Conservation (phyloP, 1,140 invertebrate genomes). For the Sycophaga agraensis region DNA sequence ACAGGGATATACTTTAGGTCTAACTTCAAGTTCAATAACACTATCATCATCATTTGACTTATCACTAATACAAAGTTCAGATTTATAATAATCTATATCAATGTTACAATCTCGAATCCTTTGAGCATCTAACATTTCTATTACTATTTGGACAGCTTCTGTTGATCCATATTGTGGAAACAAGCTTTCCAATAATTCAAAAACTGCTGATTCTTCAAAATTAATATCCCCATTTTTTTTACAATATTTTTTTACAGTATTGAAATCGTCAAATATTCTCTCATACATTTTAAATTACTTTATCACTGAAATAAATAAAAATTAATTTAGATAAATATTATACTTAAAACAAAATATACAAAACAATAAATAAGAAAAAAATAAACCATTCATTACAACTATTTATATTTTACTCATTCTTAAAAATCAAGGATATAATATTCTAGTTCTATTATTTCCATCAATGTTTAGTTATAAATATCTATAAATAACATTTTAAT, state of each 20-base stretch:
- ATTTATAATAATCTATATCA: not conserved
- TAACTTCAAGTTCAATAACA: slow-evolving; percentile 21
- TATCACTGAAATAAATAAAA: not conserved
- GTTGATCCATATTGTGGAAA: slow-evolving; percentile 3
- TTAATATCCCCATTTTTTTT: not conserved
- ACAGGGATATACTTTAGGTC: not conserved
- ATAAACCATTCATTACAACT: too few species aligned
- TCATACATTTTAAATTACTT: slow-evolving; percentile 15
- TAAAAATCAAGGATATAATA: too few species aligned
- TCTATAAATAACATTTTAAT: too few species aligned
- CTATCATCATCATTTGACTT: slow-evolving; percentile 10
- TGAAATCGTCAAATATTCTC: slow-evolving; percentile 24
- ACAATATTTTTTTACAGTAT: slow-evolving; percentile 7
- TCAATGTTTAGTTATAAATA: too few species aligned
- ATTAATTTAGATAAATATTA: not conserved
- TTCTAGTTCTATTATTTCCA: too few species aligned
- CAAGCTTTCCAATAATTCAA: slow-evolving; percentile 21
- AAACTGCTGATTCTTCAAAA: slow-evolving; percentile 20
- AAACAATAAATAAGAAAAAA: too few species aligned
- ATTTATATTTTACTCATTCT: too few species aligned
- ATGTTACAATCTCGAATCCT: not conserved
- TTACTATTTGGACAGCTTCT: not conserved
- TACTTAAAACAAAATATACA: too few species aligned
- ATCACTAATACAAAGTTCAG: not conserved
- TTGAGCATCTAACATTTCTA: slow-evolving; percentile 18